Conservation (phyloP, 1,140 invertebrate genomes). For the Riptortus pedestris region DNA sequence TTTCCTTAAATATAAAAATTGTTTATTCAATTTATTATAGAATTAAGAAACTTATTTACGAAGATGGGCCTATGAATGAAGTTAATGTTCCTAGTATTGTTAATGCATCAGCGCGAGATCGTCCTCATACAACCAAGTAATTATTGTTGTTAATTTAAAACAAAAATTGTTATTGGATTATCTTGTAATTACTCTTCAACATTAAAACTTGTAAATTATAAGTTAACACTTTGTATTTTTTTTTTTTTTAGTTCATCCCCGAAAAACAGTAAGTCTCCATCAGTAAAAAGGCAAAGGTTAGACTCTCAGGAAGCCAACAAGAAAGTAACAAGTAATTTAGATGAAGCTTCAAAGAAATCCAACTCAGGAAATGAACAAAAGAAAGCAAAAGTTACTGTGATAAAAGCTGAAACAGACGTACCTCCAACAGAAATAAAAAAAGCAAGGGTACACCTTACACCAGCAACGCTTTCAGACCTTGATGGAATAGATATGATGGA, state of each 20-base stretch:
- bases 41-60: too few species aligned
- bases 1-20: too few species aligned
- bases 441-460: conserved; percentile 30
- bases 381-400: neutral
- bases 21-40: too few species aligned
- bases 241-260: neutral
- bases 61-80: too few species aligned
- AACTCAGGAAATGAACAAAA: neutral
- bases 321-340: neutral
- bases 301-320: neutral
- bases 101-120: too few species aligned
- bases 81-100: too few species aligned
- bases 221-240: too few species aligned
- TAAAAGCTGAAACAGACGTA: neutral
- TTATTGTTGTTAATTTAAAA: too few species aligned
- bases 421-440: neutral
- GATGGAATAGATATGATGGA: conserved; percentile 55
- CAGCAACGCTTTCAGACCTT: conserved; percentile 42
- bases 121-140: too few species aligned
- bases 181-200: too few species aligned
- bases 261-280: neutral
- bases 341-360: neutral
- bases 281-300: neutral
- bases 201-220: too few species aligned
- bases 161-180: too few species aligned